Conservation (phyloP, 2,888 invertebrate species). For the Pharmacophagus antenor region DNA sequence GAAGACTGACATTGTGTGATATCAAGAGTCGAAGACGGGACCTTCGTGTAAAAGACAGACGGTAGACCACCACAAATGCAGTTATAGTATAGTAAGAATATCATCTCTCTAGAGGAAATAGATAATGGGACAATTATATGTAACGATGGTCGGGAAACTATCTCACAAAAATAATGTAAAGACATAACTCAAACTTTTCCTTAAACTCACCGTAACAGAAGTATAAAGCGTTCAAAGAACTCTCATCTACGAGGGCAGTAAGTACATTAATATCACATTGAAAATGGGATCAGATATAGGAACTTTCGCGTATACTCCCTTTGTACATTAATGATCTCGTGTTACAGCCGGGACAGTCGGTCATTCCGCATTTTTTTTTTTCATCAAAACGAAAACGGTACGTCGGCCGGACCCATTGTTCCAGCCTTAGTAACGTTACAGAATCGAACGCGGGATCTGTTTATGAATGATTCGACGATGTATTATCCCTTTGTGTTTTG, state of each 20-base stretch:
- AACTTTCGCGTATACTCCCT: slow-evolving; percentile 24
- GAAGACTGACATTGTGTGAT: too few species aligned
- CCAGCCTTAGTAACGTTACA: slow-evolving; percentile 12
- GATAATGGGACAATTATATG: too few species aligned
- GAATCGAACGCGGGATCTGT: slow-evolving; percentile 16
- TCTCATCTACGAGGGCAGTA: not conserved
- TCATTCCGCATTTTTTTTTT: slow-evolving; percentile 28
- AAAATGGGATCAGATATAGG: slow-evolving; percentile 26
- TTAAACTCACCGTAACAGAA: not conserved
- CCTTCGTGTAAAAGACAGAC: too few species aligned
- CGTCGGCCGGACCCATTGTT: slow-evolving; percentile 23
- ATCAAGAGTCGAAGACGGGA: too few species aligned
- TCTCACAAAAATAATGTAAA: not conserved
- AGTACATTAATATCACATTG: slow-evolving; percentile 6
- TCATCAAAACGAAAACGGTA: slow-evolving; percentile 28
- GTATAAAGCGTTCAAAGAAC: not conserved
- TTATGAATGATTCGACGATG: not conserved
- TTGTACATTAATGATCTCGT: slow-evolving; percentile 28
- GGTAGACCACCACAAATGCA: too few species aligned
- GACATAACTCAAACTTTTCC: too few species aligned
- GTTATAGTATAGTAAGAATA: too few species aligned
- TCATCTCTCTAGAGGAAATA: too few species aligned
- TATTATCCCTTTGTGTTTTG: not conserved
- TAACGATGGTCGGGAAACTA: not conserved
- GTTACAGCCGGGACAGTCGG: slow-evolving; percentile 27